Conservation (phyloP, 2,797 vertebrate genomes). For the Columba guinea region DNA sequence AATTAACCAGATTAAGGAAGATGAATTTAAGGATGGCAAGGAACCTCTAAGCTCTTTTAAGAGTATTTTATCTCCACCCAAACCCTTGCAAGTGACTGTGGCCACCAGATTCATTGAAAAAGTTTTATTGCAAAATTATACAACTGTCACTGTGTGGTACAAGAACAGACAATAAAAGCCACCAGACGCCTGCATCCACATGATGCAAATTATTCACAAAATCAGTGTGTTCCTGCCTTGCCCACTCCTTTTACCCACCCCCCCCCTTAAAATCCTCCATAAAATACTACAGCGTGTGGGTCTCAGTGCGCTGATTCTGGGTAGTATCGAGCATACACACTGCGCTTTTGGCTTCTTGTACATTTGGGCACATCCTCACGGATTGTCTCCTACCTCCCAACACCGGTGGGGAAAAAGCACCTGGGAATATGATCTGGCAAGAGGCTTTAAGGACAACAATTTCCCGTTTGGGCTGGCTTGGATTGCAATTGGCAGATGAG, state of each 20-base stretch:
- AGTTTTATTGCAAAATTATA: conserved; percentile 74
- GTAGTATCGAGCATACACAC: background rate
- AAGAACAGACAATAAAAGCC: conserved; percentile 51
- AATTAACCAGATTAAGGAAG: background rate
- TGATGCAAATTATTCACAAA: conserved; percentile 36
- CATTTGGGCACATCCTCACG: background rate
- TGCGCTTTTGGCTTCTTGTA: background rate
- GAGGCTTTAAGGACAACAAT: background rate
- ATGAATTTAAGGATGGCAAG: background rate
- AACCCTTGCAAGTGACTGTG: background rate
- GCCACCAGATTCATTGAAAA: conserved; percentile 34
- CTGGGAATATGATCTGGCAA: background rate
- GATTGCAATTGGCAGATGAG: background rate
- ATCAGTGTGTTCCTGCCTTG: background rate
- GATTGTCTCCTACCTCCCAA: background rate
- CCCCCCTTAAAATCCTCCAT: background rate
- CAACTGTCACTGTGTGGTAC: background rate
- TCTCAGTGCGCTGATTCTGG: background rate
- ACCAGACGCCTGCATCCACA: conserved; percentile 42
- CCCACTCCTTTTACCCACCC: background rate
- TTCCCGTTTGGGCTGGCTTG: background rate
- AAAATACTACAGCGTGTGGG: background rate
- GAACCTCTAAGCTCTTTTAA: background rate
- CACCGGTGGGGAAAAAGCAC: background rate
- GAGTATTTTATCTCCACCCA: background rate